phyloP scores from a whole-genome alignment of 1,140 invertebrate genomes.

The Camponotus pennsylvanicus region DNA sequence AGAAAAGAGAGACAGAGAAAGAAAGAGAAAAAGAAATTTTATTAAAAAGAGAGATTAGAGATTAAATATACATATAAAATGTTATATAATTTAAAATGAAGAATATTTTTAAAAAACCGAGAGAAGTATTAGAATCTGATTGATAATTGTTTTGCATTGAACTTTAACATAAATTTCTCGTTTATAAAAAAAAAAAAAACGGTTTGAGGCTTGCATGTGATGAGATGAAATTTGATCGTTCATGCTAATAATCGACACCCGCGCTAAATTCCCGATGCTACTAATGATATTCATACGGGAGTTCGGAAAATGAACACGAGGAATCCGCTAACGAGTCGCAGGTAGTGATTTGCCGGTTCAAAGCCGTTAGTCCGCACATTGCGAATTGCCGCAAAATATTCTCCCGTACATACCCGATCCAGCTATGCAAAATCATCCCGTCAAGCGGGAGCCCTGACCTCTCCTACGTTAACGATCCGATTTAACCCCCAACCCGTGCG shows the following conservation, averaged over 20 bases:
- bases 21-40: too few species aligned
- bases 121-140: too few species aligned
- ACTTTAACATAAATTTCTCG: not conserved
- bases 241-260: constrained; percentile 11
- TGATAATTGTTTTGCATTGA: not conserved
- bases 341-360: constrained; percentile 59
- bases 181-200: not conserved
- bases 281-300: constrained; percentile 39
- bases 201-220: not conserved
- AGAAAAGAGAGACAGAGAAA: too few species aligned
- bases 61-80: too few species aligned
- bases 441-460: constrained; percentile 52
- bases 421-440: constrained; percentile 54
- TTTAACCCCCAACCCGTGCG: constrained; percentile 57
- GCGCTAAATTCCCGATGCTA: constrained; percentile 27
- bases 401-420: constrained; percentile 21
- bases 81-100: too few species aligned
- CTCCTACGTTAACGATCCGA: constrained; percentile 64
- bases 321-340: constrained; percentile 54
- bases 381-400: constrained; percentile 46
- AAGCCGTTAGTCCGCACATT: constrained; percentile 47
- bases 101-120: too few species aligned
- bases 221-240: not conserved
- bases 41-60: too few species aligned
- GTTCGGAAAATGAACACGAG: constrained; percentile 35